Base-by-base conservation (phyloP, 2,797 vertebrate species). In the Syngnathus rostellatus region DNA sequence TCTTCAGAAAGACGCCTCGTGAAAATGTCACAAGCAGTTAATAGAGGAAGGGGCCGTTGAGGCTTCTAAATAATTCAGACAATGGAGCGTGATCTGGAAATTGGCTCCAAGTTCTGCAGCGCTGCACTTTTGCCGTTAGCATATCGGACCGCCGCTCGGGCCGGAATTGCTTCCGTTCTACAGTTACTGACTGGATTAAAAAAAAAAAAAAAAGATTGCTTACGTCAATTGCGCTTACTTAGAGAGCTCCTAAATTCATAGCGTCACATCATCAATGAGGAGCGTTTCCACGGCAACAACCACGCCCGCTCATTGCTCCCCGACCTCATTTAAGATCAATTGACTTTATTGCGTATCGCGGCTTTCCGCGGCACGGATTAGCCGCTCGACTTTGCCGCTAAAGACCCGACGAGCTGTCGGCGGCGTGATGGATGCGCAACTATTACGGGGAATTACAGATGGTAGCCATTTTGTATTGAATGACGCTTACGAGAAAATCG, bases 11-110 rank as follows among this genome's bases (percentile, higher is more conserved):
- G 82, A 87, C 83, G 83, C 72, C 79, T 86, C 83, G 66, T 82
- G 84, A 81, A 89, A 89, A 89, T 86, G 89, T 86, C 87, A 88
- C 83, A 77, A 76, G 79, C 83, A 91, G 89, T 90, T 90, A 89
- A 87, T 80, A 85, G 79, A 80, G 81, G 81, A 79, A 61, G 68
- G 68, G 79, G 79, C 72, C 59, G 70, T 72, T 75, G 75, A 53
- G 68, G 63, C 77, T 74, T 31, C 69, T 90, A 88, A 90, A 90
- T 89, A 87, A 89, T 89, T 89, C 84, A 87, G 78, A 85, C 87
- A 83, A 74, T 71, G 73, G 74, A 75, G 79, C 68, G 58, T 74
- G 81, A 87, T 83, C 78, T 83, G 70, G 69, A 86, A 84, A 86
- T 65, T 76, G 70, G 57, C 74, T 81, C 63, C 64, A 82, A 79